These are phyloP conservation scores for Pteronotus mesoamericanus DNA, from an alignment of 2,797 vertebrate species.

Conservation along the genomic window DNA sequence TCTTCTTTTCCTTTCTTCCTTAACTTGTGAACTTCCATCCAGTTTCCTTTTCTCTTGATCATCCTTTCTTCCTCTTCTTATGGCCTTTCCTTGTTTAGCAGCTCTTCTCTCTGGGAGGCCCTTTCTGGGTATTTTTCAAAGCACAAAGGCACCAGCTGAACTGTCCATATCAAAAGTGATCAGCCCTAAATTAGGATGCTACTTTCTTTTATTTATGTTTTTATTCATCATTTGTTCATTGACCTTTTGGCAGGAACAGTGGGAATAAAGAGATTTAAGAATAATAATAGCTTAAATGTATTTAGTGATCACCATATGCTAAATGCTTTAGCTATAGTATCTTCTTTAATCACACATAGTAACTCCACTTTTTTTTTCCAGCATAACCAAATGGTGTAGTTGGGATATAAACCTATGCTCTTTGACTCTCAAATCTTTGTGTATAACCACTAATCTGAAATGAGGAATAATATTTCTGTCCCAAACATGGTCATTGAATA, in stretches of 20 bases:
- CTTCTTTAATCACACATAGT: neutral
- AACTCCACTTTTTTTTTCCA: neutral
- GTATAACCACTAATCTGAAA: neutral
- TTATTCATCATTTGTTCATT: neutral
- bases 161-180: neutral
- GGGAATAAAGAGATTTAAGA: neutral
- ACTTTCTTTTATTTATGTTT: neutral
- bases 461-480: neutral
- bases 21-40: neutral
- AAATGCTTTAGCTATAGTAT: neutral
- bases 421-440: neutral
- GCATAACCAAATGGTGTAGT: neutral
- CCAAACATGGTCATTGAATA: neutral
- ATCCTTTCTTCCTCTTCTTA: neutral
- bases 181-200: neutral
- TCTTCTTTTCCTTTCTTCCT: neutral
- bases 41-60: neutral
- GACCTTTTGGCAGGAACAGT: neutral
- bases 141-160: neutral
- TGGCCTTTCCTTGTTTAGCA: neutral
- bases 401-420: neutral
- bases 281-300: neutral
- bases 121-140: neutral
- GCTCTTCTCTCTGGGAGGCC: neutral
- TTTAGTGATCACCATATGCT: neutral